These are phyloP conservation scores for Pangasianodon hypophthalmus DNA, from an alignment of 2,113 vertebrate genomes.

Conservation along the genomic window DNA sequence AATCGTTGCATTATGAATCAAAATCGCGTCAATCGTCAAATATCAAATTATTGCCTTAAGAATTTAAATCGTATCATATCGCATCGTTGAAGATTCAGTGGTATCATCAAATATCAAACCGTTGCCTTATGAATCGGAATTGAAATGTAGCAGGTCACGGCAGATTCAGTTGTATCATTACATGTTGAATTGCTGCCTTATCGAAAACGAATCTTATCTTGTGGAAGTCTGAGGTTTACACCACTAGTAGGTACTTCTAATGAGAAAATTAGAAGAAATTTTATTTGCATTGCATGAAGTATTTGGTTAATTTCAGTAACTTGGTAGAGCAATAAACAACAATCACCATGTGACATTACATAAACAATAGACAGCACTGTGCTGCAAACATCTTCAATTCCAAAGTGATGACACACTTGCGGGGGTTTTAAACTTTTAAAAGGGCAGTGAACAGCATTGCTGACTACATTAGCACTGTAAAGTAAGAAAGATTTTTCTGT, in stretches of 20 bases:
- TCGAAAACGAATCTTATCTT: neutral
- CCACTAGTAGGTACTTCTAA: neutral
- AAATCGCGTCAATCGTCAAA: neutral
- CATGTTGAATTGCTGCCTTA: neutral
- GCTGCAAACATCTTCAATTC: constrained; percentile 16
- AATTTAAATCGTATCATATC: neutral
- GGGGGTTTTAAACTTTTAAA: constrained; percentile 11
- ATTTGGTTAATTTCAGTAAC: neutral
- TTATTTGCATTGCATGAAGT: neutral
- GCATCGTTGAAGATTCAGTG: neutral
- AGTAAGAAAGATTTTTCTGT: constrained; percentile 2
- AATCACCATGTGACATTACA: neutral
- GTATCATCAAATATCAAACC: neutral
- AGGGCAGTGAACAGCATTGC: constrained; percentile 6
- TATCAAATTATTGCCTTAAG: neutral
- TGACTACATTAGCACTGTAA: constrained; percentile 31
- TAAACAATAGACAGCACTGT: constrained; percentile 2
- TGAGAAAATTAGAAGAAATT: neutral
- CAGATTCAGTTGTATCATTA: neutral
- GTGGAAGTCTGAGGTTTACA: neutral
- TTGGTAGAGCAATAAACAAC: neutral
- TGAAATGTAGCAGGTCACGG: neutral
- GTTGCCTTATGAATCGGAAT: neutral
- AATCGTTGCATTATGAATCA: neutral
- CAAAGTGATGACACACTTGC: constrained; percentile 16